These are phyloP conservation scores for Aeoliscus strigatus DNA, from an alignment of 2,797 vertebrate genomes.

Conservation along the genomic window DNA sequence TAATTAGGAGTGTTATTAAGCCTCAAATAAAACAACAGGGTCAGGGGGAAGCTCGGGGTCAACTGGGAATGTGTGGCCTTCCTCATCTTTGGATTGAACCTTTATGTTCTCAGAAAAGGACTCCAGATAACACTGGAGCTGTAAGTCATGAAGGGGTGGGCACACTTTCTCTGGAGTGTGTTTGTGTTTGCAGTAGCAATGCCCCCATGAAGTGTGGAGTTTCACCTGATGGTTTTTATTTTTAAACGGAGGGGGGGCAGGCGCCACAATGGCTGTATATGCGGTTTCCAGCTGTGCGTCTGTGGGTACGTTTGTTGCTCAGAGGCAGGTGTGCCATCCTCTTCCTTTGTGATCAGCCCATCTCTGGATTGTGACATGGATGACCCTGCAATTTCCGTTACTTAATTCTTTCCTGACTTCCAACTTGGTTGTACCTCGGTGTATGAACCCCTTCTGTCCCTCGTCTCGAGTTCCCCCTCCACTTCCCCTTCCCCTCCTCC, in stretches of 20 bases:
- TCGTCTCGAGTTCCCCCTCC: slow-evolving; percentile 28
- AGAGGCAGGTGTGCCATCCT: slow-evolving; percentile 44
- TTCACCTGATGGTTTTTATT: neutral
- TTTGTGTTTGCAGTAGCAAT: neutral
- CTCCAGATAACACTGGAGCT: slow-evolving; percentile 10
- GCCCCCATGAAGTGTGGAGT: neutral
- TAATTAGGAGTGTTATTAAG: slow-evolving; percentile 69
- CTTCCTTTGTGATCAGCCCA: slow-evolving; percentile 42
- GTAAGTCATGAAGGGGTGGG: slow-evolving; percentile 1
- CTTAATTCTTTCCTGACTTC: slow-evolving; percentile 32
- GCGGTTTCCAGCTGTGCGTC: slow-evolving; percentile 37
- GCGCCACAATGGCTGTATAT: slow-evolving; percentile 2
- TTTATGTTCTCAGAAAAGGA: slow-evolving; percentile 13
- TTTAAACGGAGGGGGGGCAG: neutral
- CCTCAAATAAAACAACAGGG: slow-evolving; percentile 66
- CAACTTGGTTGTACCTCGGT: slow-evolving; percentile 16
- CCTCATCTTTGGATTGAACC: slow-evolving; percentile 48
- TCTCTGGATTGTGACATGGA: slow-evolving; percentile 44
- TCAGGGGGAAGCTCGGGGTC: slow-evolving; percentile 56
- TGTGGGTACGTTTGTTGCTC: slow-evolving; percentile 38
- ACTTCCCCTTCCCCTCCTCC: slow-evolving; percentile 44
- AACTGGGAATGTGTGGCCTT: slow-evolving; percentile 56
- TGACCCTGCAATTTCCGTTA: slow-evolving; percentile 53
- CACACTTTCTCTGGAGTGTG: slow-evolving; percentile 20
- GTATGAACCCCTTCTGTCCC: slow-evolving; percentile 15